Percentiles rank a stretch among this genome's conserved stretches.
phyloP scores from a whole-genome alignment of 1,140 invertebrate genomes.

The Drosophila sturtevanti region DNA sequence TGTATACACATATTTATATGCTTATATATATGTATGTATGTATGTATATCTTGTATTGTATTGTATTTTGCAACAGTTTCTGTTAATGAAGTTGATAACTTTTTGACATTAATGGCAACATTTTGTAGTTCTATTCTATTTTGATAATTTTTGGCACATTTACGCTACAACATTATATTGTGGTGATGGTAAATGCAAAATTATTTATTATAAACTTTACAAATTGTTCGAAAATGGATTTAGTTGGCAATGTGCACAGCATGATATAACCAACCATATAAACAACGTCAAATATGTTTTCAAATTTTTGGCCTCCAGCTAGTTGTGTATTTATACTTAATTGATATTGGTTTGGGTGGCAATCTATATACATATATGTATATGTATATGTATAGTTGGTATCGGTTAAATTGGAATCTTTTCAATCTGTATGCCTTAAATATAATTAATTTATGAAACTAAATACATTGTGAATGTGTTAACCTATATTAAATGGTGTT shows the following conservation, averaged over 20 bases:
- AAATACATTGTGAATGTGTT: too few species aligned
- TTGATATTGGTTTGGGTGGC: too few species aligned
- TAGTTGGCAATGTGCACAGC: neutral
- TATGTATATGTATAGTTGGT: too few species aligned
- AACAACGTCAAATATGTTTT: too few species aligned
- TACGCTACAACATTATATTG: neutral
- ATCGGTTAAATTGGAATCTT: too few species aligned
- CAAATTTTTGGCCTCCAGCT: too few species aligned
- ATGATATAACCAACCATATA: neutral
- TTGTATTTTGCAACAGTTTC: neutral
- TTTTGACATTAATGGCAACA: conserved; percentile 1
- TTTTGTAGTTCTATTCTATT: neutral
- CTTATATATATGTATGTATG: neutral
- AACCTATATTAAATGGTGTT: too few species aligned
- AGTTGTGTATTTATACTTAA: too few species aligned
- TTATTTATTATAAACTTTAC: neutral
- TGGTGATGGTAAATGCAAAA: neutral
- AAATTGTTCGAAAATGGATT: neutral
- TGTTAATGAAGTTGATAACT: conserved; percentile 5
- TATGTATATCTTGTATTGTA: neutral
- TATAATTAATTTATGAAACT: too few species aligned
- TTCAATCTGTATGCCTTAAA: too few species aligned
- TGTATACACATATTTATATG: neutral
- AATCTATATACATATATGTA: too few species aligned
- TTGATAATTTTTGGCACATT: neutral